Base-by-base conservation (phyloP, 37 sponge, comb jelly and placozoan genomes). In the Chondrilla cf. caribensis region DNA sequence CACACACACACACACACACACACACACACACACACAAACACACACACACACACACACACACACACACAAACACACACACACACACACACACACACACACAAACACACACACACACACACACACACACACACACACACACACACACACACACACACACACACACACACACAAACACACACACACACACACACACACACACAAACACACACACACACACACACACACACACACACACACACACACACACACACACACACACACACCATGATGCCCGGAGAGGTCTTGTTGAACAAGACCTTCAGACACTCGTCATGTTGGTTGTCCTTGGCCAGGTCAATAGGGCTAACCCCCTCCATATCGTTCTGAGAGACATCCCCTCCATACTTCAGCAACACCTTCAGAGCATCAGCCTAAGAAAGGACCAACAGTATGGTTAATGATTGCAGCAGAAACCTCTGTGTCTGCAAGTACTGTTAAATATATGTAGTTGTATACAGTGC, bases 271-370 rank as follows among this genome's bases (percentile, higher is more conserved):
- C 6, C 22, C 4, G 25, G 29, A 7, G 64, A 62, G 22, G 25
- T 62, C 29, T 28, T 6, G 18, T 15, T 62, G 29, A 62, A 62
- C 35, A 94, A 78, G 24, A 88, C 44, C n/a, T 59, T 51, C 15
- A 86, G 55, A 67, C 91, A 90, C 17, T 94, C 91, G 0, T 85
- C 57, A 38, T 90, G 86, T 39, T 86, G 57, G 82, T 88, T 86
- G 6, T 94, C 91, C 60, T 64, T 68, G 22, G 95, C 95, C 31
- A 94, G 65, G 60, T 94, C 91, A 36, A 90, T 38, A 7, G 95
- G 91, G 38, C 29, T 87, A 2, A 88, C 37, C 2, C 89, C 89
- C 22, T 90, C 91, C 77, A 83, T 33, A 55, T 94, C 95, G 15
- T 60, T 73, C 15, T 54, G 33, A 2, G 38, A 26, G 43, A 87